phyloP scores from a whole-genome alignment of 2,888 invertebrate genomes.

The Hypercompe scribonia region DNA sequence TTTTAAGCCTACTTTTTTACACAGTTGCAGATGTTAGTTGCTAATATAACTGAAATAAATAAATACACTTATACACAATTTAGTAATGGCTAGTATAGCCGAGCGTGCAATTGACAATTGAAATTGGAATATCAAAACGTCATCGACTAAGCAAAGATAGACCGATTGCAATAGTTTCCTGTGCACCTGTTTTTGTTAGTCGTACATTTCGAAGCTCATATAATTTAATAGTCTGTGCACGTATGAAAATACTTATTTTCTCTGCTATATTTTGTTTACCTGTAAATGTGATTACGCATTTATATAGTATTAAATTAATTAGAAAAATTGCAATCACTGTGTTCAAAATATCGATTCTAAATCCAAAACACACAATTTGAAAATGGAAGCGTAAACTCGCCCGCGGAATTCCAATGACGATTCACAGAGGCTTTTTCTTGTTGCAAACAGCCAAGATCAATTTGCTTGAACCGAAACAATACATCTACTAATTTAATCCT shows the following conservation, averaged over 20 bases:
- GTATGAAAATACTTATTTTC: too few relatives aligned
- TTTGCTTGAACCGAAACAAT: constrained; percentile 29
- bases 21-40: not conserved
- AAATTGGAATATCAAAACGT: not conserved
- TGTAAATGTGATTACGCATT: too few relatives aligned
- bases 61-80: not conserved
- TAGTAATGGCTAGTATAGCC: not conserved
- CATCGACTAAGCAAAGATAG: not conserved
- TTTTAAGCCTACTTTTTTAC: too few relatives aligned
- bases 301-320: not conserved
- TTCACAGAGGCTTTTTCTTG: constrained; percentile 85
- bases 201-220: too few relatives aligned
- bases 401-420: constrained; percentile 86
- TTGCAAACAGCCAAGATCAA: constrained; percentile 63
- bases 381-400: constrained; percentile 77
- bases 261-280: too few relatives aligned
- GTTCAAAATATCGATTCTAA: constrained; percentile 60
- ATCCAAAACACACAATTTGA: constrained; percentile 74
- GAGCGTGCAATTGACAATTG: not conserved
- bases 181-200: not conserved
- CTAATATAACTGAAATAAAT: not conserved
- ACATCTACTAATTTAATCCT: constrained; percentile 27
- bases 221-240: not conserved
- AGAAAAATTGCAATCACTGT: constrained; percentile 5
- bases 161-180: not conserved